phyloP scores from a whole-genome alignment of 2,797 vertebrate genomes.

The Lacerta agilis region DNA sequence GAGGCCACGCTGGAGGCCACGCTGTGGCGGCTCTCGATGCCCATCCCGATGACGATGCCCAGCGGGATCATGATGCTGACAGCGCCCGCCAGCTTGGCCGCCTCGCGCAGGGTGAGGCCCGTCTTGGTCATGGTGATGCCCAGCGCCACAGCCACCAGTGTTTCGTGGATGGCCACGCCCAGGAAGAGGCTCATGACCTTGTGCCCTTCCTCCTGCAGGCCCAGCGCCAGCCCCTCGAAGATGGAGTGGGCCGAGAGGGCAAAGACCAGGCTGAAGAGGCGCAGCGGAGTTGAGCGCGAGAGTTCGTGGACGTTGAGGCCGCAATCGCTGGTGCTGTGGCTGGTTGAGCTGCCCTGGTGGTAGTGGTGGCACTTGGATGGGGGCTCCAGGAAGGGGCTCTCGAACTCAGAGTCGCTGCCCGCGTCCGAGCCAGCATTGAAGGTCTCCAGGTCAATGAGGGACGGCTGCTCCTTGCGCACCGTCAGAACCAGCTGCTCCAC shows the following conservation, averaged over 20 bases:
- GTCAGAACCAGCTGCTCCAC: slow-evolving; percentile 90
- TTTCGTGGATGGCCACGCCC: slow-evolving; percentile 91
- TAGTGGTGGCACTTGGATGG: slow-evolving; percentile 36
- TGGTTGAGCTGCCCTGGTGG: slow-evolving; percentile 61
- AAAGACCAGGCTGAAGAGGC: slow-evolving; percentile 86
- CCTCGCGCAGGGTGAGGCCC: slow-evolving; percentile 80
- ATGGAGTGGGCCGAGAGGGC: slow-evolving; percentile 90
- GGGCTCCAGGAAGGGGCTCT: slow-evolving; percentile 86
- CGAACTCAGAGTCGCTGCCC: slow-evolving; percentile 92
- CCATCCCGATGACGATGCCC: slow-evolving; percentile 86
- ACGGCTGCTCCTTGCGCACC: slow-evolving; percentile 88
- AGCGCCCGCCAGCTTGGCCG: slow-evolving; percentile 81
- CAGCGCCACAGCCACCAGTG: slow-evolving; percentile 86
- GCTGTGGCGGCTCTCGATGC: slow-evolving; percentile 83
- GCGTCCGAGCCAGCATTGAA: slow-evolving; percentile 90
- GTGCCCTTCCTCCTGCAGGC: slow-evolving; percentile 86
- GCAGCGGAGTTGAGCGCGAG: slow-evolving; percentile 79
- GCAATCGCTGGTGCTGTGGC: slow-evolving; percentile 53
- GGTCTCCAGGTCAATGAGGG: slow-evolving; percentile 93
- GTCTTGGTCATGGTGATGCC: slow-evolving; percentile 89
- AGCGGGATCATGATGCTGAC: slow-evolving; percentile 91
- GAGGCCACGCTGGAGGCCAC: slow-evolving; percentile 81
- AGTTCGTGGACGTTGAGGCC: slow-evolving; percentile 77
- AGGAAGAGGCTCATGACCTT: slow-evolving; percentile 85
- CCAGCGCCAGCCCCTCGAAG: slow-evolving; percentile 92